Evolutionary conservation across 2,113 vertebrate species (phyloP).

Genomic region (Arothron firmamentum): DNA sequence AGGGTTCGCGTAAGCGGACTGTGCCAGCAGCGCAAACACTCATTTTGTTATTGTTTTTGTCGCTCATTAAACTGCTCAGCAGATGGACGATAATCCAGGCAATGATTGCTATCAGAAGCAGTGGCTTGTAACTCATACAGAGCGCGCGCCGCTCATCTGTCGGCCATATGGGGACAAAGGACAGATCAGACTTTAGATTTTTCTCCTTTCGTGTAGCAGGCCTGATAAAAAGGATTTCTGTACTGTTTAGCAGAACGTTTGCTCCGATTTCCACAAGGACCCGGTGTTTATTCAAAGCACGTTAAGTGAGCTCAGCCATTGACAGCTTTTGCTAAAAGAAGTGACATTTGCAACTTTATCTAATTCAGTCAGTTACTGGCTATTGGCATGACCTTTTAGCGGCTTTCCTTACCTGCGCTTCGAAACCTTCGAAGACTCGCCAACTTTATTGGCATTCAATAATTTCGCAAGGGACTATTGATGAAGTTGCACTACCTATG

Average conservation of each 20-base stretch:
- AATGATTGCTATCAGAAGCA: conserved; percentile 61
- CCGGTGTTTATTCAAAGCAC: conserved; percentile 50
- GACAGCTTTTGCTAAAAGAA: conserved; percentile 68
- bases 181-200: conserved; percentile 37
- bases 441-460: conserved; percentile 66
- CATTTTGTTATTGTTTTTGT: conserved; percentile 71
- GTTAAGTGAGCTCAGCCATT: conserved; percentile 38
- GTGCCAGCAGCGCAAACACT: conserved; percentile 56
- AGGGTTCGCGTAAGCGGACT: conserved; percentile 63
- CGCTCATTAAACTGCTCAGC: conserved; percentile 67
- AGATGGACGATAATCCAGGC: conserved; percentile 72
- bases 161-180: conserved; percentile 49
- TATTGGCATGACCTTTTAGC: conserved; percentile 72
- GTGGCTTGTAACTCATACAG: conserved; percentile 69
- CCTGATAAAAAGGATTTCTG: conserved; percentile 5
- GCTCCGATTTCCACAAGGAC: conserved; percentile 27
- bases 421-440: conserved; percentile 53
- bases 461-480: conserved; percentile 63
- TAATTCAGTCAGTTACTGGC: conserved; percentile 67
- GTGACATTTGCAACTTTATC: conserved; percentile 77
- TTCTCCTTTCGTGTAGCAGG: conserved; percentile 1
- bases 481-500: conserved; percentile 58
- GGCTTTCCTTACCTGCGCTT: conserved; percentile 51
- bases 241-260: neutral
- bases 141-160: conserved; percentile 56